These are phyloP conservation scores for Corythornis vintsioides DNA, from an alignment of 2,113 vertebrate species.

Conservation along the genomic window DNA sequence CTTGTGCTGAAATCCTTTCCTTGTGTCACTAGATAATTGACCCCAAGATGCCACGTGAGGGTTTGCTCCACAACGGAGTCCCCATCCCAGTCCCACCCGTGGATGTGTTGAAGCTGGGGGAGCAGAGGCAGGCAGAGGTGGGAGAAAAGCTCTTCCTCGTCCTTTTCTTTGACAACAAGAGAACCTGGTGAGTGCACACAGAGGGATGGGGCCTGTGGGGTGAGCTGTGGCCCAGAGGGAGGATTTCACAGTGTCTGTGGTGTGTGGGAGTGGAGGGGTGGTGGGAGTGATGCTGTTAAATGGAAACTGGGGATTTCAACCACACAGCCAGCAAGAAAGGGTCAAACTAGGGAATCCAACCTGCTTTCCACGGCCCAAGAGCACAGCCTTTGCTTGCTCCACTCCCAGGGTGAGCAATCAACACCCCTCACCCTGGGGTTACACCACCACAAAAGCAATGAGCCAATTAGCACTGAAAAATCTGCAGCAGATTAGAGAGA, in stretches of 20 bases:
- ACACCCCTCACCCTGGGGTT: background rate
- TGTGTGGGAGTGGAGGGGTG: background rate
- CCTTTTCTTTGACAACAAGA: conserved; percentile 99
- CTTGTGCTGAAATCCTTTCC: background rate
- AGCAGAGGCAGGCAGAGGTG: conserved; percentile 90
- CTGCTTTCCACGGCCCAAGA: background rate
- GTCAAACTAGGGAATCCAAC: background rate
- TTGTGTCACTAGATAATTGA: conserved; percentile 87
- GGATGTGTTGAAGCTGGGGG: conserved; percentile 90
- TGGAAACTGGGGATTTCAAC: background rate
- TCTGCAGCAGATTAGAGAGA: background rate
- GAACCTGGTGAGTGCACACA: conserved; percentile 88
- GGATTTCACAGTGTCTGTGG: background rate
- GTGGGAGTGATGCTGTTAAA: background rate
- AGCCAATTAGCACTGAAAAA: background rate
- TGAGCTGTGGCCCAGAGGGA: background rate
- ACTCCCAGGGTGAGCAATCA: background rate
- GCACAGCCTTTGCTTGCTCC: background rate
- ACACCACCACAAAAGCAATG: too few relatives aligned
- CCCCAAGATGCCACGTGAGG: conserved; percentile 95
- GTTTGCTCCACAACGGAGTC: conserved; percentile 94
- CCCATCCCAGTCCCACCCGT: conserved; percentile 95
- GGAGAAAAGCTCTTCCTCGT: conserved; percentile 93
- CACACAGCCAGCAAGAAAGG: background rate
- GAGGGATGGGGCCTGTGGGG: background rate